Conservation (phyloP, 2,797 vertebrate genomes). For the Austrolebias charrua region DNA sequence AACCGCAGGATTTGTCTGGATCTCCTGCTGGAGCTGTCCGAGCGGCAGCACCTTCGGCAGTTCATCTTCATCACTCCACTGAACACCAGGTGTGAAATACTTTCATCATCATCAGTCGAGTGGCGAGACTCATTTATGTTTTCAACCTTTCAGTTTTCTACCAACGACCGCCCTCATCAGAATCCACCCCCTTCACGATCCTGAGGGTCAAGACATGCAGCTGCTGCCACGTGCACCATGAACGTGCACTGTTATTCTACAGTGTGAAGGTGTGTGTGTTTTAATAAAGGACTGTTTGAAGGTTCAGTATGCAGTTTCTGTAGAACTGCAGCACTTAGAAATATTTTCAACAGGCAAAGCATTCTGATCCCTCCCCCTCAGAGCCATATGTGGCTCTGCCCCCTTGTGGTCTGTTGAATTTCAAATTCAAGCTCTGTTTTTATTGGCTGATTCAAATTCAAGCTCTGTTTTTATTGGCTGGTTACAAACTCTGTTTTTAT, state of each 20-base stretch:
- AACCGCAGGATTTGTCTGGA: conserved; percentile 72
- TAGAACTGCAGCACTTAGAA: too few species aligned
- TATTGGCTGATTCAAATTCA: too few species aligned
- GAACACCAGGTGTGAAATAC: conserved; percentile 59
- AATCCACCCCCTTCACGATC: conserved; percentile 51
- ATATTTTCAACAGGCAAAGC: too few species aligned
- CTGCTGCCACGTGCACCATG: not conserved
- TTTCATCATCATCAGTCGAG: too few species aligned
- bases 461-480: too few species aligned
- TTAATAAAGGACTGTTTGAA: too few species aligned
- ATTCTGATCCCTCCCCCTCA: too few species aligned
- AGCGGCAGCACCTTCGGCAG: conserved; percentile 71
- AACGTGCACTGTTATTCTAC: not conserved
- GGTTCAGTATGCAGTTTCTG: too few species aligned
- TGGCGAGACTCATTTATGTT: not conserved
- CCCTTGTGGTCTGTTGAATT: too few species aligned
- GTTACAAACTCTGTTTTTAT: too few species aligned
- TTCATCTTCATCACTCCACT: conserved; percentile 75
- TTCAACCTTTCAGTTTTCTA: conserved; percentile 37
- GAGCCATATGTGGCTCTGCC: too few species aligned
- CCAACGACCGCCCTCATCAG: conserved; percentile 51
- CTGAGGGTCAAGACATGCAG: conserved; percentile 25
- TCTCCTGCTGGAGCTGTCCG: conserved; percentile 70
- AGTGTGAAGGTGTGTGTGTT: not conserved
- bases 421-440: too few species aligned